Conservation (phyloP, 2,113 vertebrate species). For the Myiopsitta monachus region DNA sequence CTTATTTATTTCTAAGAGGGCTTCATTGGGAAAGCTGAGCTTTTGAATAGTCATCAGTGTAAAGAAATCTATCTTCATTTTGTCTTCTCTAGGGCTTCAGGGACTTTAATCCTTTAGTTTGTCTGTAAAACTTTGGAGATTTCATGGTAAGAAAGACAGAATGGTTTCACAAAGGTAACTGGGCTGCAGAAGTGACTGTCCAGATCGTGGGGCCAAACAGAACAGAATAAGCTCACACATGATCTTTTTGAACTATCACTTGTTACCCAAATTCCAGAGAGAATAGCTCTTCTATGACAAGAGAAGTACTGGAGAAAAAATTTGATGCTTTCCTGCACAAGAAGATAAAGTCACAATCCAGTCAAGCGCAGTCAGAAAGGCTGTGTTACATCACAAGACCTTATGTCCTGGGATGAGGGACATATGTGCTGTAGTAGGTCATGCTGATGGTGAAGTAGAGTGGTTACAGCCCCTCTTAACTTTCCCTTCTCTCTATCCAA, state of each 20-base stretch:
- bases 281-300: not conserved
- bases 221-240: not conserved
- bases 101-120: not conserved
- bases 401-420: not conserved
- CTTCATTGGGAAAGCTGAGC: not conserved
- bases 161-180: not conserved
- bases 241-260: not conserved
- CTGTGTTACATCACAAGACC: not conserved
- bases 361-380: not conserved
- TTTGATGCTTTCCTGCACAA: not conserved
- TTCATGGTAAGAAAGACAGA: not conserved
- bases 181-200: not conserved
- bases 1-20: not conserved
- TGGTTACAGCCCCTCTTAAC: not conserved
- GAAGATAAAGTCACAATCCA: not conserved
- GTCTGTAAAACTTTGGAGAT: not conserved
- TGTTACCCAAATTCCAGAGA: not conserved
- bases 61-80: not conserved
- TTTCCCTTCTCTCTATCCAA: not conserved
- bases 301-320: not conserved
- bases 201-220: not conserved
- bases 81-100: not conserved
- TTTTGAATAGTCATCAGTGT: not conserved
- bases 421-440: rapidly evolving
- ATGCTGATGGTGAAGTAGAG: not conserved